Percentiles rank a stretch among this genome's conserved stretches.
phyloP scores from a whole-genome alignment of 2,797 vertebrate genomes.

The Hydrophis major region DNA sequence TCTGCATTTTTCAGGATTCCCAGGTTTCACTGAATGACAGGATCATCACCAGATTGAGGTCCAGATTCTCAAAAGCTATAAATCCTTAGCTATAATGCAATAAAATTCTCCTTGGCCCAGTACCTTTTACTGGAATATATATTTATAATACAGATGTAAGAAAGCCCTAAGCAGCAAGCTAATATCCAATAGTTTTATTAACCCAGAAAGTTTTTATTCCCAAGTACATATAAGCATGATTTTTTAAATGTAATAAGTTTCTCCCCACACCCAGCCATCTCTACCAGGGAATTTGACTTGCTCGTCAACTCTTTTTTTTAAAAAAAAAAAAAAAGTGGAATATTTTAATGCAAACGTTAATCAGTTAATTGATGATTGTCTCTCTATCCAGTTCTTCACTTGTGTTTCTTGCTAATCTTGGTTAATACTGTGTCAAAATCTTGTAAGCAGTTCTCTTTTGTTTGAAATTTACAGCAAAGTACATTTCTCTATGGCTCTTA shows the following conservation, averaged over 20 bases:
- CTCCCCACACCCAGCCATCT: background rate
- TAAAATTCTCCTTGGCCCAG: background rate
- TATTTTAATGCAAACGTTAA: conserved; percentile 5
- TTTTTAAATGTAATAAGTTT: background rate
- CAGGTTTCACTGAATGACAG: background rate
- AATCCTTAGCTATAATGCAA: background rate
- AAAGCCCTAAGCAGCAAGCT: background rate
- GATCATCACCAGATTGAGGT: background rate
- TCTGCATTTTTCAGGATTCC: background rate
- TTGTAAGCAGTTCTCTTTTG: conserved; percentile 26
- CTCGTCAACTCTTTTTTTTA: background rate
- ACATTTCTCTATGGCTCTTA: conserved; percentile 25
- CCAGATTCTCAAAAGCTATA: background rate
- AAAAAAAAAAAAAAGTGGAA: background rate
- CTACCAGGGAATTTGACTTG: background rate
- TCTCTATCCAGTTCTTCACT: background rate
- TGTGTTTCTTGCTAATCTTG: conserved; percentile 39
- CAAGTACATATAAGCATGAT: background rate
- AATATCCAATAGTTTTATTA: background rate
- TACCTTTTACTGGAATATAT: background rate
- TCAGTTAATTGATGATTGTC: background rate
- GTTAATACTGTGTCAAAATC: conserved; percentile 35
- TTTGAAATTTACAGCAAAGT: conserved; percentile 5
- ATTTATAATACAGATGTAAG: background rate
- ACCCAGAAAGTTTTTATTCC: background rate